Percentiles rank a stretch among this genome's conserved stretches.
phyloP scores from a whole-genome alignment of 2,113 vertebrate species.

The Cyphomyrus plagiostoma region DNA sequence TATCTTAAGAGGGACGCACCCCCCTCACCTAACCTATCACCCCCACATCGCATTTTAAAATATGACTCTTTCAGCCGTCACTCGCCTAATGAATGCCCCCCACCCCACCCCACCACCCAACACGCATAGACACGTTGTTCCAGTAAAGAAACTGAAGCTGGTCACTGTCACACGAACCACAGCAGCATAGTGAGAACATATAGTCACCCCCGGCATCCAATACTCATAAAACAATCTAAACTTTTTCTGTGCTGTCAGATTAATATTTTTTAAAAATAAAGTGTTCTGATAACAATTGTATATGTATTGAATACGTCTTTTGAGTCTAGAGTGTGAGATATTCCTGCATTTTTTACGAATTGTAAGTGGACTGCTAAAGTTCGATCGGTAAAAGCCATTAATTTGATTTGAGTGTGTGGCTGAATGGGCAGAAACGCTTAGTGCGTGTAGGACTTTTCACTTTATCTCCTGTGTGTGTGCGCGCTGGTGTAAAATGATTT shows the following conservation, averaged over 20 bases:
- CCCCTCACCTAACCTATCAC: not conserved
- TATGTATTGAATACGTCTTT: not conserved
- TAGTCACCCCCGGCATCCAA: not conserved
- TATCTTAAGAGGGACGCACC: not conserved
- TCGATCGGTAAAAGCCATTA: not conserved
- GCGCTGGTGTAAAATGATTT: not conserved
- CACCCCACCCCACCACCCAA: not conserved
- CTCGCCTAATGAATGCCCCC: not conserved
- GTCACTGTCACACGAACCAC: not conserved
- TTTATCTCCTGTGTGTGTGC: not conserved
- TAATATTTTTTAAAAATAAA: not conserved
- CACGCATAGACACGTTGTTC: not conserved
- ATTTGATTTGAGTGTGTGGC: not conserved
- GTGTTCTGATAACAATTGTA: not conserved
- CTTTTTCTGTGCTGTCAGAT: not conserved
- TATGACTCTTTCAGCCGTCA: not conserved
- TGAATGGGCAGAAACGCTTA: not conserved
- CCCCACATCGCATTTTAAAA: not conserved
- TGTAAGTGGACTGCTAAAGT: not conserved
- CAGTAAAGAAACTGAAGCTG: not conserved
- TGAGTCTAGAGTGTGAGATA: not conserved
- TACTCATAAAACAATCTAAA: not conserved
- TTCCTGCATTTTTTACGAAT: not conserved
- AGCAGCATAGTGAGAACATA: not conserved
- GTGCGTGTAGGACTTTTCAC: not conserved